phyloP scores from a whole-genome alignment of 2,888 invertebrate genomes.

The Esperia sulphurella region DNA sequence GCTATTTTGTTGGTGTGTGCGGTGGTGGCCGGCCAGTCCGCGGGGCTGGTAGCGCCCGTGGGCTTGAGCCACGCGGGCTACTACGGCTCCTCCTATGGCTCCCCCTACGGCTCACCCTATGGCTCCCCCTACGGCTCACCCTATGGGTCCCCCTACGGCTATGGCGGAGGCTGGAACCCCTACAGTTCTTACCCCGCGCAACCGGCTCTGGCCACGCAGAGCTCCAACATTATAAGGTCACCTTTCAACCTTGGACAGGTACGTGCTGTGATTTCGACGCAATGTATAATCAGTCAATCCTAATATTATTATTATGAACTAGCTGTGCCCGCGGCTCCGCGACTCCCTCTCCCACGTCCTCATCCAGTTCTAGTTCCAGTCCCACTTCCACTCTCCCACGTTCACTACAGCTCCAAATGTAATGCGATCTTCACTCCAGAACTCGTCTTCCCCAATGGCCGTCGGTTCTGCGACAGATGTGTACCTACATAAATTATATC shows the following conservation, averaged over 20 bases:
- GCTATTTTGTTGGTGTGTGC: slow-evolving; percentile 43
- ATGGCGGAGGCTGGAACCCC: slow-evolving; percentile 59
- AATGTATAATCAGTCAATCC: too few species aligned
- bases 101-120: slow-evolving; percentile 39
- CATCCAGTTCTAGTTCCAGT: too few species aligned
- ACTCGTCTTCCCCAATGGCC: too few species aligned
- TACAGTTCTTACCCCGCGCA: slow-evolving; percentile 66
- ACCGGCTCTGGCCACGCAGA: slow-evolving; percentile 76
- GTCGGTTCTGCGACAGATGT: too few species aligned
- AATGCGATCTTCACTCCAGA: too few species aligned
- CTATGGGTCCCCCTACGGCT: slow-evolving; percentile 30
- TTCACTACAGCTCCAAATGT: too few species aligned
- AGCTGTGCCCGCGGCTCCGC: too few species aligned
- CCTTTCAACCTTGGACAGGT: slow-evolving; percentile 85
- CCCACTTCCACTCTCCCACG: too few species aligned
- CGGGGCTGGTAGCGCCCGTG: slow-evolving; percentile 53
- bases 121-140: slow-evolving; percentile 31
- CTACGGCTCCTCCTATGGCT: slow-evolving; percentile 27
- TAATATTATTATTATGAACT: too few species aligned
- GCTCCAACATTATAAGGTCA: slow-evolving; percentile 80
- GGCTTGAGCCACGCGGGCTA: slow-evolving; percentile 28
- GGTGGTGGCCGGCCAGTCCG: slow-evolving; percentile 44
- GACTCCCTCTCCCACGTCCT: too few species aligned
- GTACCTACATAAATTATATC: too few species aligned
- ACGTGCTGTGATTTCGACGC: too few species aligned